Evolutionary conservation across 2,113 vertebrate genomes (phyloP).

Genomic region (Ochotona princeps): DNA sequence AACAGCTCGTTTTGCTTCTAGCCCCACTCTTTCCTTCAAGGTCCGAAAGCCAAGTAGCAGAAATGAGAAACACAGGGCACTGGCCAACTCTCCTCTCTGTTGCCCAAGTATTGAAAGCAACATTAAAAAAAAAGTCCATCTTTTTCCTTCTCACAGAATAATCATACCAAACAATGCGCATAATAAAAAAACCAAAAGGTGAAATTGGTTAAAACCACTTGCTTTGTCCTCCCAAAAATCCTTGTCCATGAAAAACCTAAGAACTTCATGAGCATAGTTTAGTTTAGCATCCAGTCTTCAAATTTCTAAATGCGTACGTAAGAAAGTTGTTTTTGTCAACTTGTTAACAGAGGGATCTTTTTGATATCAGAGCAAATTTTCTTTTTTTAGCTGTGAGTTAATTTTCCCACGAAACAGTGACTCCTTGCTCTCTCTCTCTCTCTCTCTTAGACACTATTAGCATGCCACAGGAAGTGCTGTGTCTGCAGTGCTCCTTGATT

Average conservation of each 20-base stretch:
- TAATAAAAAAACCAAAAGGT: neutral
- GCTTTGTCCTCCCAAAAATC: neutral
- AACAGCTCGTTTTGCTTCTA: neutral
- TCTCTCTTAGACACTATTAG: neutral
- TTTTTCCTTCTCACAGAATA: neutral
- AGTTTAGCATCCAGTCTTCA: neutral
- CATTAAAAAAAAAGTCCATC: neutral
- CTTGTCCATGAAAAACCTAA: neutral
- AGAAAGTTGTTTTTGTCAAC: neutral
- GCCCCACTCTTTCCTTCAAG: neutral
- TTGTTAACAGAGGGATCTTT: neutral
- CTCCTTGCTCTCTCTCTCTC: neutral
- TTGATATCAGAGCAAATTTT: neutral
- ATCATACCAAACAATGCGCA: neutral
- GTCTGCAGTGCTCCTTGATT: constrained; percentile 15
- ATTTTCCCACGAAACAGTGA: neutral
- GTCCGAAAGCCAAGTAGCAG: neutral
- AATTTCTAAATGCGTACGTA: neutral
- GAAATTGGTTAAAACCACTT: neutral
- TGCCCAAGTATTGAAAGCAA: neutral
- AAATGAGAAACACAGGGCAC: neutral
- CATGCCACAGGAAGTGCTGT: constrained; percentile 3
- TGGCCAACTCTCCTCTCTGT: neutral
- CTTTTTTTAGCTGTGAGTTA: neutral
- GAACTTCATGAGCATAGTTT: neutral